Percentiles rank a stretch among this genome's conserved stretches.
Conservation (phyloP, 2,797 vertebrate species). For the Chromis chromis region DNA sequence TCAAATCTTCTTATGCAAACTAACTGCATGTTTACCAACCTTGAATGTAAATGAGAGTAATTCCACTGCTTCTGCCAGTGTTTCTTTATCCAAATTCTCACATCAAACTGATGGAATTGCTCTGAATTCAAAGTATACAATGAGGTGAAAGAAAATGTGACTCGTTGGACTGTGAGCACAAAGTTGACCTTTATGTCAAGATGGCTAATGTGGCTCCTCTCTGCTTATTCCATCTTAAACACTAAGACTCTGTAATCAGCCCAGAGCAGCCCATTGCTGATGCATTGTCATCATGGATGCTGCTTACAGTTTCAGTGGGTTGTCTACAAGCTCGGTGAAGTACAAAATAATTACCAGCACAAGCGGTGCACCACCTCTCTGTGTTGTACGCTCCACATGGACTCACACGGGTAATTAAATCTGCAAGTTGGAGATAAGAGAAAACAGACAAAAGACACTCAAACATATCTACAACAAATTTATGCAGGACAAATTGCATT, state of each 20-base stretch:
- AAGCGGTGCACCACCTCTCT: constrained; percentile 56
- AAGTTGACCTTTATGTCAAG: constrained; percentile 55
- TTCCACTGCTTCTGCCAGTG: background rate
- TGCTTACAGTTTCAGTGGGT: constrained; percentile 48
- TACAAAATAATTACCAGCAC: constrained; percentile 74
- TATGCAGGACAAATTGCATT: constrained; percentile 47
- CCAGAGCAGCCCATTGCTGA: constrained; percentile 45
- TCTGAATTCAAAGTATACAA: constrained; percentile 21
- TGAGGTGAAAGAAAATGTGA: constrained; percentile 12
- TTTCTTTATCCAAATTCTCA: background rate
- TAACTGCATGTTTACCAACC: background rate
- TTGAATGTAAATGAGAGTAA: constrained; percentile 3
- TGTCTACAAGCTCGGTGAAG: constrained; percentile 65
- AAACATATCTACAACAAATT: constrained; percentile 40
- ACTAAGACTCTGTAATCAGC: constrained; percentile 49
- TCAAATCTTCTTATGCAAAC: background rate
- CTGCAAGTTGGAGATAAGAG: constrained; percentile 73
- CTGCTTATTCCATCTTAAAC: constrained; percentile 38
- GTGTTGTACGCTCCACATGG: constrained; percentile 55
- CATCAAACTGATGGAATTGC: background rate
- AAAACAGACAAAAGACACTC: constrained; percentile 54
- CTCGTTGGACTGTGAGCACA: constrained; percentile 14
- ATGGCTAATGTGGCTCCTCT: constrained; percentile 43
- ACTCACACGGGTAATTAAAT: constrained; percentile 70
- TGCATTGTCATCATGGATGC: constrained; percentile 54